Conservation (phyloP, 92 coral and sea anemone species). For the Muricea muricata region DNA sequence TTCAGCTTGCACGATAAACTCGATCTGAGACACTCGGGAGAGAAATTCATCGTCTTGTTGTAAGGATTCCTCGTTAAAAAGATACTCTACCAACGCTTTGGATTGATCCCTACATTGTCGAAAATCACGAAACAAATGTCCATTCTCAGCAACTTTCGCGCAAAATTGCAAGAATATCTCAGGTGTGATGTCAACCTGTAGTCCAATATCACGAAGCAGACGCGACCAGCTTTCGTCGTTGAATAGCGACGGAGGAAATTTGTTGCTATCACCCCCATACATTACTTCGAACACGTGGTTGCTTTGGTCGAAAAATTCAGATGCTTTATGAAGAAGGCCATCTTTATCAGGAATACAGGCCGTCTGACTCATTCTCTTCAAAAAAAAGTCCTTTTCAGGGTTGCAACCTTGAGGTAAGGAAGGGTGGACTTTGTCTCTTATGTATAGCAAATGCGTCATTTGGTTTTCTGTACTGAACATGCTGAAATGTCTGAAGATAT, state of each 20-base stretch:
- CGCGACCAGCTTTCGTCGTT: conserved; percentile 72
- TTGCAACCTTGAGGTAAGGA: conserved; percentile 59
- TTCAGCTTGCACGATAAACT: conserved; percentile 78
- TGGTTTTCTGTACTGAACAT: conserved; percentile 62
- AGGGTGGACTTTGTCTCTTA: conserved; percentile 26
- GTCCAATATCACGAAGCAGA: conserved; percentile 83
- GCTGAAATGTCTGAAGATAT: conserved; percentile 72
- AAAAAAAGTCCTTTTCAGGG: conserved; percentile 69
- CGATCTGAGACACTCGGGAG: conserved; percentile 79
- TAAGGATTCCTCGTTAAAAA: conserved; percentile 70
- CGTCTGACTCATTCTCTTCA: conserved; percentile 70
- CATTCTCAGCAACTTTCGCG: conserved; percentile 70
- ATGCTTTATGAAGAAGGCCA: conserved; percentile 70
- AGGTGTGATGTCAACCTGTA: conserved; percentile 75
- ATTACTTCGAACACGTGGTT: conserved; percentile 82
- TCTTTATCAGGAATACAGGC: conserved; percentile 74
- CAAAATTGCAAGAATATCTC: conserved; percentile 84
- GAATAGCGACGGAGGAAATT: conserved; percentile 84
- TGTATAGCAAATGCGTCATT: conserved; percentile 63
- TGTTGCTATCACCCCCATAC: conserved; percentile 53
- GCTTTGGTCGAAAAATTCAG: conserved; percentile 75
- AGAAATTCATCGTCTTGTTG: conserved; percentile 82
- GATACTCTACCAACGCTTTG: conserved; percentile 72
- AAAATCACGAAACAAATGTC: conserved; percentile 43
- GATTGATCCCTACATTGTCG: conserved; percentile 51